Evolutionary conservation across 1,140 invertebrate species (phyloP), one percentile per base, ranked within the genome.

Genomic region (Drosophila equinoxialis): DNA sequence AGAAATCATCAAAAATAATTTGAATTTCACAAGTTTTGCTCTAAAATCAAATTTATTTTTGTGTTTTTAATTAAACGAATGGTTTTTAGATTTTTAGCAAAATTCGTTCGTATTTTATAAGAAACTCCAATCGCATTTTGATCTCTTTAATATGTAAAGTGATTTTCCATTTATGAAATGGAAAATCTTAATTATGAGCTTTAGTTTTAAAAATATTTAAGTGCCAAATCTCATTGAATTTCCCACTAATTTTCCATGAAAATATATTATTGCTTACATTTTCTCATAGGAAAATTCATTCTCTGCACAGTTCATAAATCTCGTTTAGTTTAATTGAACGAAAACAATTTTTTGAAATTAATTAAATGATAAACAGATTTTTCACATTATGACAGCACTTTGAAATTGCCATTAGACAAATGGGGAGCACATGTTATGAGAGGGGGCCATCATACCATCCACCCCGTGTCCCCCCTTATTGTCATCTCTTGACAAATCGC

Each of bases 281-380:
- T n/a, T 45, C 6, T 20, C n/a, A 3, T 13, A 37, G 6, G 30
- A 20, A 20, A 20, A 60, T 75, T 48, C 45, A 48, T 66, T 73
- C 64, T 67, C 30, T 3, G 26, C 35, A 26, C 13, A 8, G 33
- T 7, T 66, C 61, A 65, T 79, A 75, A 70, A 70, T 72, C 60
- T 48, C 10, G 63, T 33, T 41, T 66, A 69, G 57, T 67, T 60
- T 65, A 59, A 64, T 69, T 75, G 66, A 80, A 65, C 51, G 58
- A 73, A 80, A 55, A 23, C 30, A 30, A 30, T 30, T 30, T 30
- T 66, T 41, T 7, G 63, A 62, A 80, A 83, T 87, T 87, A 89
- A 80, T 84, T 71, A 89, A 87, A 82, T 65, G 84, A 70, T 80
- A 59, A 68, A 89, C 74, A 80, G 70, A 83, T 80, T 74, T 83